Evolutionary conservation across 2,797 vertebrate genomes (phyloP).

Genomic region (Silurus aristotelis): DNA sequence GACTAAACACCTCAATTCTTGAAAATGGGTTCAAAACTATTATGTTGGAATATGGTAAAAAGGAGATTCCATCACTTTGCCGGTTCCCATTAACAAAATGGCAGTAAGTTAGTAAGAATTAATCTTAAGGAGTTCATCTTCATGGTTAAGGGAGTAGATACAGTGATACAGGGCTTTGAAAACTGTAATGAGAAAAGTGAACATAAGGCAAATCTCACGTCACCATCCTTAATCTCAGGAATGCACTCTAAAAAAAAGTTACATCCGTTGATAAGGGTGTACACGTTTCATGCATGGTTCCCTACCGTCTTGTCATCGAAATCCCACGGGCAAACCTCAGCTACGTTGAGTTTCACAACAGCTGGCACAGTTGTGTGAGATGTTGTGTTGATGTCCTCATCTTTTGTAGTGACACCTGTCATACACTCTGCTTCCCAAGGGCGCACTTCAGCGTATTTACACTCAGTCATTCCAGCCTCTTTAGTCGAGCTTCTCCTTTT

Average conservation of each 20-base stretch:
- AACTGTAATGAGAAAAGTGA: not conserved
- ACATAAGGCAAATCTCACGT: conserved; percentile 42
- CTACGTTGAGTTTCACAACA: conserved; percentile 67
- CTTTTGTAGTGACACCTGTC: conserved; percentile 45
- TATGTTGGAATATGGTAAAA: not conserved
- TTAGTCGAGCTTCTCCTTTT: conserved; percentile 75
- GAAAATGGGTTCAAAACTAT: not conserved
- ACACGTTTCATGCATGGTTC: conserved; percentile 70
- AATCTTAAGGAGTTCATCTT: not conserved
- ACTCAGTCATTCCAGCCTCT: conserved; percentile 70
- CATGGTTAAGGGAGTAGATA: not conserved
- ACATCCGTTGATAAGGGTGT: conserved; percentile 48
- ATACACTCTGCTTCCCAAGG: conserved; percentile 70
- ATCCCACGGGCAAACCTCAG: conserved; percentile 81
- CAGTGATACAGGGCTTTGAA: not conserved
- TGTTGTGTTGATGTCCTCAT: conserved; percentile 61
- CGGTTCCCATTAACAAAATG: conserved; percentile 5
- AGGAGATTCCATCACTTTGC: not conserved
- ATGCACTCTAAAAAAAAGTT: conserved; percentile 58
- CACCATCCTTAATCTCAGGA: conserved; percentile 33
- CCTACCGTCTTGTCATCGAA: conserved; percentile 74
- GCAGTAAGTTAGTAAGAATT: not conserved
- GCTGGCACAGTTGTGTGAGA: conserved; percentile 56
- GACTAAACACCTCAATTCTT: not conserved
- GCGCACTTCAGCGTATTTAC: conserved; percentile 70